Conservation (phyloP, 1,140 invertebrate genomes). For the Olivierus martensii region DNA sequence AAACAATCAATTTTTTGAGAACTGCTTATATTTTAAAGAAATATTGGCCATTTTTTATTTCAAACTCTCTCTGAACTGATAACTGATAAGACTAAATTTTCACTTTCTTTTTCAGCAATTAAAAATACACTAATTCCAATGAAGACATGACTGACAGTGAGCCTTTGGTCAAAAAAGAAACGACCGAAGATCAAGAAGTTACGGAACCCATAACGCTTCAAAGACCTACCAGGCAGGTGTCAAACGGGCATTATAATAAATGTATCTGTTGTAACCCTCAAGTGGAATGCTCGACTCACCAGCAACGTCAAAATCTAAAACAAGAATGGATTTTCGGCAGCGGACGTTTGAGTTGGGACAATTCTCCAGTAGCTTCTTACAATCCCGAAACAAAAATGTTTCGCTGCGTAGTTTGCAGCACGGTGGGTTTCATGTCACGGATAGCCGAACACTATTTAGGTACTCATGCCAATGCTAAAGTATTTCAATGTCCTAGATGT, state of each 20-base stretch:
- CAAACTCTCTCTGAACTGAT: too few species aligned
- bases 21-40: too few species aligned
- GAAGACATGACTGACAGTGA: too few species aligned
- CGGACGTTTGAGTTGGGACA: constrained; percentile 15
- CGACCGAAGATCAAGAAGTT: constrained; percentile 5
- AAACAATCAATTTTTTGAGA: too few species aligned
- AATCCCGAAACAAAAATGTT: constrained; percentile 55
- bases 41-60: too few species aligned
- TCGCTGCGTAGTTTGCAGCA: constrained; percentile 59
- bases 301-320: background rate
- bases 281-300: background rate
- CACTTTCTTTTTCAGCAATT: too few species aligned
- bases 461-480: constrained; percentile 55
- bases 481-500: constrained; percentile 55
- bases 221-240: background rate
- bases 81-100: too few species aligned
- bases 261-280: too few species aligned
- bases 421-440: constrained; percentile 57
- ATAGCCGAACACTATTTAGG: constrained; percentile 72
- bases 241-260: background rate
- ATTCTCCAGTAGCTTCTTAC: constrained; percentile 31
- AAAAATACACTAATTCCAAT: too few species aligned
- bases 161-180: constrained; percentile 1
- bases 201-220: constrained; percentile 1
- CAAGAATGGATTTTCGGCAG: constrained; percentile 11